These are phyloP conservation scores for Caenorhabditis angaria DNA, from an alignment of 2,888 invertebrate genomes.

Conservation along the genomic window DNA sequence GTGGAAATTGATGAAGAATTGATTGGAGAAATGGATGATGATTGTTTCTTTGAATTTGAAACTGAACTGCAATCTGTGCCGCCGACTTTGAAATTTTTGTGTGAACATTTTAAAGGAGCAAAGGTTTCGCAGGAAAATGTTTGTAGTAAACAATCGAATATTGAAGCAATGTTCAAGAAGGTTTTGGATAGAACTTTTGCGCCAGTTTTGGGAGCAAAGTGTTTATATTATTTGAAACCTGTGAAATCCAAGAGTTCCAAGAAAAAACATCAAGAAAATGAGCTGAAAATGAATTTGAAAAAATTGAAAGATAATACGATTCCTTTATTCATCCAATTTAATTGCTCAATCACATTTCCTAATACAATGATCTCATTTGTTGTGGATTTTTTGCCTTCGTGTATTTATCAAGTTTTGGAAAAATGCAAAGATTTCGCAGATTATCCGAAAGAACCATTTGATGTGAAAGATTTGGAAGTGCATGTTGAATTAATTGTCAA, in stretches of 20 bases:
- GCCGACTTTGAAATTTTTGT: constrained; percentile 32
- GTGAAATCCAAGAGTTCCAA: constrained; percentile 5
- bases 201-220: constrained; percentile 25
- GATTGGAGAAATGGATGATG: constrained; percentile 25
- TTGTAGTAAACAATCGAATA: constrained; percentile 39
- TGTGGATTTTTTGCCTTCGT: constrained; percentile 47
- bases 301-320: constrained; percentile 7
- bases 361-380: constrained; percentile 39
- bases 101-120: constrained; percentile 31
- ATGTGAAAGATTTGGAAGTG: neutral
- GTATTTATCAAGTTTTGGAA: constrained; percentile 43
- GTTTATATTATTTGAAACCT: constrained; percentile 34
- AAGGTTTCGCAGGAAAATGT: neutral
- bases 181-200: constrained; percentile 31
- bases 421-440: neutral
- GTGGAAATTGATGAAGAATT: constrained; percentile 25
- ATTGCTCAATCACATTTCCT: constrained; percentile 42
- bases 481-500: neutral
- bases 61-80: constrained; percentile 38
- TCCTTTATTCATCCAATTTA: constrained; percentile 54
- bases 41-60: constrained; percentile 23
- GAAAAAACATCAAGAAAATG: neutral
- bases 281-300: neutral
- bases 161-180: constrained; percentile 37
- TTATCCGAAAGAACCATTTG: neutral